These are phyloP conservation scores for Pollicipes pollicipes DNA, from an alignment of 1,140 invertebrate genomes.

Conservation along the genomic window DNA sequence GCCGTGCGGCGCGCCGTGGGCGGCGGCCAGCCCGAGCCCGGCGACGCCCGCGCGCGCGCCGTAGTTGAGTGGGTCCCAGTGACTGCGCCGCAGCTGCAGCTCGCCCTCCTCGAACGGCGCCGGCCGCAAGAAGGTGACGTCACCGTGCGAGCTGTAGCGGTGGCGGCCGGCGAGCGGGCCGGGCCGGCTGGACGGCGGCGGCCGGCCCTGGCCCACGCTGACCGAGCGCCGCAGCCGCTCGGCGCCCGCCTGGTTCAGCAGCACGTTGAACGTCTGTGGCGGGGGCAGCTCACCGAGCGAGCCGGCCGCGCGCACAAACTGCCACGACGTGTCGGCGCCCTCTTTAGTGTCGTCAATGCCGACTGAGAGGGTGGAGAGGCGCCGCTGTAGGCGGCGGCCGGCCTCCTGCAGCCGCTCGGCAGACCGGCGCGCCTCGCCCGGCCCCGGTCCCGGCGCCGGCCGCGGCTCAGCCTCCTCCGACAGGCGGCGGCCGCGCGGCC, in stretches of 20 bases:
- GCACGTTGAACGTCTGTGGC: neutral
- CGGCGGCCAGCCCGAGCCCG: no score
- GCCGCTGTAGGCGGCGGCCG: neutral
- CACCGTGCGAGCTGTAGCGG: neutral
- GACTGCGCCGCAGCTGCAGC: neutral
- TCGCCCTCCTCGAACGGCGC: neutral
- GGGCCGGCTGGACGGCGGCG: neutral
- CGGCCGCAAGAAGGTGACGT: neutral
- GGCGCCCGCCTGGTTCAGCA: neutral
- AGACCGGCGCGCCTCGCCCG: no score
- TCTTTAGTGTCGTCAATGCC: no score
- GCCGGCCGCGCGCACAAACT: conserved; percentile 14
- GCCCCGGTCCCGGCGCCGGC: no score
- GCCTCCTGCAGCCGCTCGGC: neutral
- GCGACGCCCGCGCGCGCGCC: no score
- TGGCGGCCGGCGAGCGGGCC: neutral
- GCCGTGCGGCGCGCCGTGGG: no score
- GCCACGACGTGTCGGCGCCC: conserved; percentile 21
- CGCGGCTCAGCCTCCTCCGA: neutral
- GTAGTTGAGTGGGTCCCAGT: neutral
- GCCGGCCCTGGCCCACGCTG: neutral
- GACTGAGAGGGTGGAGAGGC: neutral
- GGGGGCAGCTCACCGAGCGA: neutral
- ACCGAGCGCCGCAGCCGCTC: neutral
- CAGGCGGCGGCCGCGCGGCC: no score